phyloP scores from a whole-genome alignment of 1,140 invertebrate species.

The Archivesica marissinica region DNA sequence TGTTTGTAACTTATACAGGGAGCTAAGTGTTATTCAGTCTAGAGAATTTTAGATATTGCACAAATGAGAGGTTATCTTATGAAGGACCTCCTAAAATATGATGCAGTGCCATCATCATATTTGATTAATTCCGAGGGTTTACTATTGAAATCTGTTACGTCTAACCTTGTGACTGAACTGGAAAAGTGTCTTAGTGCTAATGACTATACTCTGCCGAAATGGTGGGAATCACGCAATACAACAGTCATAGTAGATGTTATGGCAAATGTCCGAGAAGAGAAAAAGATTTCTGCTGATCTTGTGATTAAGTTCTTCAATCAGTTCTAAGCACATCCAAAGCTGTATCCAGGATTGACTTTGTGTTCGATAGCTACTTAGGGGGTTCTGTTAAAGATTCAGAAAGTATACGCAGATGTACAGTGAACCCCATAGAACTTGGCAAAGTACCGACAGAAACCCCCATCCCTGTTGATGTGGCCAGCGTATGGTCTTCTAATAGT shows the following conservation, averaged over 20 bases:
- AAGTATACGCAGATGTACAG: neutral
- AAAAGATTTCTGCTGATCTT: neutral
- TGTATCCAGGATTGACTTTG: constrained; percentile 7
- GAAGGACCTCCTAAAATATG: constrained; percentile 13
- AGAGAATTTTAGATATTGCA: constrained; percentile 5
- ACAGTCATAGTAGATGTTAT: constrained; percentile 8
- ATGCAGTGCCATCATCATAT: neutral
- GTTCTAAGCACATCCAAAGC: neutral
- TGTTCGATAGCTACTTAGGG: constrained; percentile 15
- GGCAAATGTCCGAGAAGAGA: neutral
- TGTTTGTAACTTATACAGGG: constrained; percentile 8
- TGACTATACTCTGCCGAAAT: neutral
- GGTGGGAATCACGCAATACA: neutral
- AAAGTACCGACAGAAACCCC: constrained; percentile 2
- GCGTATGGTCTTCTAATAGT: neutral
- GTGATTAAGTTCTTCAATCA: neutral
- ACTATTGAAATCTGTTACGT: neutral
- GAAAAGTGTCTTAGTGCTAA: neutral
- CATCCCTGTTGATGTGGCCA: constrained; percentile 30
- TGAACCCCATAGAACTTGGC: constrained; percentile 8
- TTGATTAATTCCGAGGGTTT: constrained; percentile 25
- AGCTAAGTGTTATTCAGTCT: neutral
- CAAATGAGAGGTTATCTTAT: constrained; percentile 10
- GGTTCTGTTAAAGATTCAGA: constrained; percentile 14
- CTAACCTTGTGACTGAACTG: neutral